Percentiles rank a stretch among this genome's conserved stretches.
phyloP scores from a whole-genome alignment of 2,888 invertebrate species.

The Sympetrum striolatum region DNA sequence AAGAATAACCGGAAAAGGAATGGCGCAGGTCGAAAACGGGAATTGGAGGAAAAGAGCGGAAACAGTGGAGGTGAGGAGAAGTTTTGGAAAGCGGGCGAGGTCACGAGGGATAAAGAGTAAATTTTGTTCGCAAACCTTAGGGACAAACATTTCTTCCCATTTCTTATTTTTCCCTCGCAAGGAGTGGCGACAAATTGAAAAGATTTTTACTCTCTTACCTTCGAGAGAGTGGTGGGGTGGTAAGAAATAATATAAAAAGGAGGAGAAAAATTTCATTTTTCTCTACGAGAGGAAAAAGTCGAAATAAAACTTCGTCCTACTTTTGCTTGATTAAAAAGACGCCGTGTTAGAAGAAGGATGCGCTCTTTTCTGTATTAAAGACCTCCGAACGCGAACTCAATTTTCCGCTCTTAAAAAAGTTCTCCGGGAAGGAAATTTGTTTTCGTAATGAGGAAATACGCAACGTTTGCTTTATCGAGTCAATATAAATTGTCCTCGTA shows the following conservation, averaged over 20 bases:
- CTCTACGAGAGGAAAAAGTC: background rate
- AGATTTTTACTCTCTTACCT: slow-evolving; percentile 16
- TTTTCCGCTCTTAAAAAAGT: background rate
- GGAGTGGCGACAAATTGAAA: slow-evolving; percentile 42
- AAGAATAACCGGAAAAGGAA: background rate
- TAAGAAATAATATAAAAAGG: background rate
- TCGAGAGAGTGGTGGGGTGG: background rate
- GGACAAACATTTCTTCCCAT: slow-evolving; percentile 34
- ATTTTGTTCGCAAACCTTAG: slow-evolving; percentile 33
- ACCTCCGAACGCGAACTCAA: background rate
- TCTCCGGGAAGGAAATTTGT: background rate
- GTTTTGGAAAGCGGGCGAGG: background rate
- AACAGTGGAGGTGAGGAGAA: background rate
- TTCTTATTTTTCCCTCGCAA: slow-evolving; percentile 25
- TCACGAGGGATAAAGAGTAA: slow-evolving; percentile 38
- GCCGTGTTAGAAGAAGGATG: slow-evolving; percentile 28
- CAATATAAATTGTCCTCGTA: background rate
- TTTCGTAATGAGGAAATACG: background rate
- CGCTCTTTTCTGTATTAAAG: background rate
- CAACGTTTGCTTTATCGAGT: background rate
- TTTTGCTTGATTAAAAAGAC: slow-evolving; percentile 42
- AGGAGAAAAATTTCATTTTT: background rate
- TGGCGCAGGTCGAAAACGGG: background rate
- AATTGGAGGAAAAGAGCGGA: background rate
- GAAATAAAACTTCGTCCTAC: slow-evolving; percentile 20